Base-by-base conservation (phyloP, 2,888 invertebrate genomes). In the Diaperis boleti region DNA sequence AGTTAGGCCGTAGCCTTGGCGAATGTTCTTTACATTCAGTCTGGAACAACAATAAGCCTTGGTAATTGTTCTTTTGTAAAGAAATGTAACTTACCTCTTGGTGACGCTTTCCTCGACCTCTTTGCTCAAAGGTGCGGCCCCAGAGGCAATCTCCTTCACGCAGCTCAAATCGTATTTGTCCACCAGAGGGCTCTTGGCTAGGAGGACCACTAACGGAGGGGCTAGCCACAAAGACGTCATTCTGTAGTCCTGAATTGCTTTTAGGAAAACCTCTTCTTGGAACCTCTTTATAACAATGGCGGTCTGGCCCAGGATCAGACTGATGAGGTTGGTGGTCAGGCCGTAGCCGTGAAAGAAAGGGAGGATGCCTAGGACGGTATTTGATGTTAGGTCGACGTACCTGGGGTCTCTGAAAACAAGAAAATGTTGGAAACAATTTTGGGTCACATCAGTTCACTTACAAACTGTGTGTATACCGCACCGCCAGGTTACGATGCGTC, bases 161-260 rank as follows among this genome's bases (percentile, higher is more conserved):
- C 87, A 88, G 0, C 89, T 87, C 59, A 95, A 81, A 78, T 95
- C 89, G 74, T 89, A 94, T 64, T 90, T 85, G n/a, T 86, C 82
- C 2, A 94, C 89, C 44, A 91, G 81, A 0, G 92, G 91, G 76
- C 90, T 88, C 79, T 94, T 94, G 0, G 92, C 90, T 60, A 95
- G 79, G 77, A 94, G 92, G 17, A 94, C 87, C 76, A 92, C 87
- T 31, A 95, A 82, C 0, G 95, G 94, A 0, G 95, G 95, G 3
- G 94, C 95, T 66, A 92, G 80, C 8, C 88, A 87, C 1, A 89
- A 83, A 78, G 87, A 83, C 60, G 87, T 85, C 1, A 91, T 85
- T 83, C 86, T 88, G 74, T 89, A 85, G 63, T 88, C 85, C 74
- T 92, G 87, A 69, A 94, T 87, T 1, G 88, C 84, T 69, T 85